A percentile compares a stretch with the other conserved stretches of the same genome.
phyloP scores from a whole-genome alignment of 1,140 invertebrate genomes.

The Zaprionus tsacasi region DNA sequence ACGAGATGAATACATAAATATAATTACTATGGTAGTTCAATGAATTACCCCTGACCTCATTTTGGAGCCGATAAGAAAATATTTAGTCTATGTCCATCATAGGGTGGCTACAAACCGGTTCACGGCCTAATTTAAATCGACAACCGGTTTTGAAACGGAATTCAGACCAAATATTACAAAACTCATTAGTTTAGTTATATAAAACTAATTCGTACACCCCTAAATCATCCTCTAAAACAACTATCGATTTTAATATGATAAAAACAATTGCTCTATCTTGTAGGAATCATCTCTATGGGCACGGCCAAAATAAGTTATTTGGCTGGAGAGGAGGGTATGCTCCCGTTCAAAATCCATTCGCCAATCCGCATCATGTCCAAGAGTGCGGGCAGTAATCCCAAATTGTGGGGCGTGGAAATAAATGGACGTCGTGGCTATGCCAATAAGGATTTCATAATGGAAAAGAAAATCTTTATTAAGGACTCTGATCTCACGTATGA shows the following conservation, averaged over 20 bases:
- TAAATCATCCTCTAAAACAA: no score
- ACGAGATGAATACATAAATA: not conserved
- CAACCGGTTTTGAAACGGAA: not conserved
- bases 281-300: slow-evolving; percentile 88
- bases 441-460: slow-evolving; percentile 85
- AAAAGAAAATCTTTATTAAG: slow-evolving; percentile 51
- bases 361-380: slow-evolving; percentile 89
- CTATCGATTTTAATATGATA: not conserved
- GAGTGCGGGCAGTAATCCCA: slow-evolving; percentile 87
- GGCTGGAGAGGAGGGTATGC: slow-evolving; percentile 86
- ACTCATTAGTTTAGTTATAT: not conserved
- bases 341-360: slow-evolving; percentile 88
- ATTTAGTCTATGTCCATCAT: not conserved
- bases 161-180: not conserved
- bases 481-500: slow-evolving; percentile 50
- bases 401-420: slow-evolving; percentile 90
- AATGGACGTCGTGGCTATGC: slow-evolving; percentile 89
- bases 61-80: slow-evolving; percentile 20
- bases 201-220: not conserved
- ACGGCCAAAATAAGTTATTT: slow-evolving; percentile 87
- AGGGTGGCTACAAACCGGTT: slow-evolving; percentile 6
- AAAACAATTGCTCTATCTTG: slow-evolving; percentile 29
- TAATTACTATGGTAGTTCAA: slow-evolving; percentile 1
- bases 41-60: slow-evolving; percentile 18
- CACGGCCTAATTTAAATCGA: not conserved